Evolutionary conservation across 64 coral and sea anemone species (phyloP).

Genomic region (Montipora capricornis): DNA sequence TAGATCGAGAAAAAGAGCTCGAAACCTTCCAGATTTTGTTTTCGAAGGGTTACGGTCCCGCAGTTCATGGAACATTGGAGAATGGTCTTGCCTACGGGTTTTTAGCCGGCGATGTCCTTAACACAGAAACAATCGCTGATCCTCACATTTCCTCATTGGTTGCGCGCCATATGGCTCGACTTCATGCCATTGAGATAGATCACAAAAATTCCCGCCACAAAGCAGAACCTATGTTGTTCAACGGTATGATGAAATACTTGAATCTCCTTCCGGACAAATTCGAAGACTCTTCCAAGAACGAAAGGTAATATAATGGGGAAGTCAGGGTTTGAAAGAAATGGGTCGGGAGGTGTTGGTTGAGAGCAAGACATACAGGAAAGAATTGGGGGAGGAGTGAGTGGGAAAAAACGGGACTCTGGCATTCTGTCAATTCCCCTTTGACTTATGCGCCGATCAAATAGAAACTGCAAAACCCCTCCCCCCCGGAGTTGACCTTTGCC

Average conservation of each 20-base stretch:
- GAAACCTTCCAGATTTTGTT: conserved; percentile 83
- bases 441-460: too few species aligned
- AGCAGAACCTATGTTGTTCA: conserved; percentile 72
- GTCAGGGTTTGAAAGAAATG: not conserved
- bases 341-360: too few species aligned
- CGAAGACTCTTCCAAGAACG: conserved; percentile 63
- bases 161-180: conserved; percentile 79
- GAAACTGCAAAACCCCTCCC: too few species aligned
- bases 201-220: conserved; percentile 52
- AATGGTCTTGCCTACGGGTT: conserved; percentile 92
- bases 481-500: too few species aligned
- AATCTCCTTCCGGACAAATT: conserved; percentile 85
- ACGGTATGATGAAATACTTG: conserved; percentile 83
- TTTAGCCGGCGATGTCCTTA: conserved; percentile 68
- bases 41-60: conserved; percentile 72
- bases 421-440: too few species aligned
- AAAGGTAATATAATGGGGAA: conserved; percentile 50
- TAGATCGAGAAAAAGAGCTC: conserved; percentile 89
- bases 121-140: conserved; percentile 70
- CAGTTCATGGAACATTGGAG: conserved; percentile 74
- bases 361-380: too few species aligned
- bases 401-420: too few species aligned
- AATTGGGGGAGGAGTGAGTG: too few species aligned
- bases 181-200: conserved; percentile 75
- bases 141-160: conserved; percentile 75